phyloP scores from a whole-genome alignment of 2,113 vertebrate genomes.

The Eublepharis macularius region DNA sequence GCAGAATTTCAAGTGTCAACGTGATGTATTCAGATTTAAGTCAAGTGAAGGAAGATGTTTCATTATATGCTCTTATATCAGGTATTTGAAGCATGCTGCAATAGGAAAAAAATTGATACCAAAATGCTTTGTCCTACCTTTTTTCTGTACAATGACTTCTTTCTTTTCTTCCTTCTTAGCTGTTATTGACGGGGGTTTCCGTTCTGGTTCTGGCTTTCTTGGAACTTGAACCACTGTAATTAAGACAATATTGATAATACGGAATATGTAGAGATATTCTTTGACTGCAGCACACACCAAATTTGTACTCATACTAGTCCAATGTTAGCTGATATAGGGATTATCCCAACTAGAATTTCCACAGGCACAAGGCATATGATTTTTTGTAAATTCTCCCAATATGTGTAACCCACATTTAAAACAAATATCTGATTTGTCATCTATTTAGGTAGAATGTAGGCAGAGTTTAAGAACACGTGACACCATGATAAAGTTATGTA shows the following conservation, averaged over 20 bases:
- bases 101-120: not conserved
- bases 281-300: not conserved
- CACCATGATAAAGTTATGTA: not conserved
- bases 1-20: not conserved
- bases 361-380: too few species aligned
- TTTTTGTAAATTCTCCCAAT: not conserved
- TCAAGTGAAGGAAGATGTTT: too few species aligned
- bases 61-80: too few species aligned
- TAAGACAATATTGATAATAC: not conserved
- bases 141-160: conserved; percentile 64
- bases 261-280: not conserved
- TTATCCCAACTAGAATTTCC: too few species aligned
- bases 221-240: conserved; percentile 66
- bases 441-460: not conserved
- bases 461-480: too few species aligned
- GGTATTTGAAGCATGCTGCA: too few species aligned
- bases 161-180: conserved; percentile 76
- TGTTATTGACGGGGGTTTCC: conserved; percentile 54
- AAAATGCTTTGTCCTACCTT: conserved; percentile 76
- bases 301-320: not conserved
- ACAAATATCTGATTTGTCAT: not conserved
- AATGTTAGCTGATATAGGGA: not conserved
- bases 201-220: conserved; percentile 67
- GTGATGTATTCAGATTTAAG: not conserved
- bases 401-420: not conserved